Conservation (phyloP, 2,888 invertebrate genomes). For the Xylophagus ater region DNA sequence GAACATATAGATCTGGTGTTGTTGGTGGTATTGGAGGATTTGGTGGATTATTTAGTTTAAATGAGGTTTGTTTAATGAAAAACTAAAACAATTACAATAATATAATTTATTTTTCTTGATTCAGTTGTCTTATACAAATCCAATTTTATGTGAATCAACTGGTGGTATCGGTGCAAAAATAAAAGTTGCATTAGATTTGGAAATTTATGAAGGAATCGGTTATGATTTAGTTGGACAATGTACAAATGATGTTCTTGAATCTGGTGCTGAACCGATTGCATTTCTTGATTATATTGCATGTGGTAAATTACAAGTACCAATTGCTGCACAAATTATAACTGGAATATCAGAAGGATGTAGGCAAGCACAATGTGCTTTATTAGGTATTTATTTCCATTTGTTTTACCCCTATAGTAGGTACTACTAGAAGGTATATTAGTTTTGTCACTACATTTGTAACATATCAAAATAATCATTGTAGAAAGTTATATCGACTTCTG, state of each 20-base stretch:
- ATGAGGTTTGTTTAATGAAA: slow-evolving; percentile 40
- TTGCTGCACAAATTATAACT: slow-evolving; percentile 65
- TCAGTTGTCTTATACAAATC: slow-evolving; percentile 51
- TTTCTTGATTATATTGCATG: slow-evolving; percentile 97
- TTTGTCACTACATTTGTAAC: no score
- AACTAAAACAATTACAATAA: not conserved
- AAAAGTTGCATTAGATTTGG: slow-evolving; percentile 72
- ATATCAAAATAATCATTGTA: not conserved
- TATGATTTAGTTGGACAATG: slow-evolving; percentile 97
- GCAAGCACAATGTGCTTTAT: slow-evolving; percentile 72
- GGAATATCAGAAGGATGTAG: slow-evolving; percentile 85
- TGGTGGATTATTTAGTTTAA: slow-evolving; percentile 84
- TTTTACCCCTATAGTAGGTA: no score
- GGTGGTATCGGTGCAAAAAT: slow-evolving; percentile 97
- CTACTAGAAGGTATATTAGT: no score
- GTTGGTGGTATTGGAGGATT: slow-evolving; percentile 81
- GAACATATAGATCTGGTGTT: slow-evolving; percentile 67
- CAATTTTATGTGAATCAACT: slow-evolving; percentile 84
- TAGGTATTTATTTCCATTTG: slow-evolving; percentile 69
- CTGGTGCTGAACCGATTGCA: slow-evolving; percentile 90
- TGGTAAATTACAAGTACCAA: slow-evolving; percentile 66
- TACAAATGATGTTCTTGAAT: slow-evolving; percentile 90
- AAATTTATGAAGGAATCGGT: slow-evolving; percentile 74
- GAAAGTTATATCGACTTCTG: not conserved
- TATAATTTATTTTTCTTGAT: slow-evolving; percentile 5